phyloP scores from a whole-genome alignment of 2,797 vertebrate species.

The Anableps anableps region DNA sequence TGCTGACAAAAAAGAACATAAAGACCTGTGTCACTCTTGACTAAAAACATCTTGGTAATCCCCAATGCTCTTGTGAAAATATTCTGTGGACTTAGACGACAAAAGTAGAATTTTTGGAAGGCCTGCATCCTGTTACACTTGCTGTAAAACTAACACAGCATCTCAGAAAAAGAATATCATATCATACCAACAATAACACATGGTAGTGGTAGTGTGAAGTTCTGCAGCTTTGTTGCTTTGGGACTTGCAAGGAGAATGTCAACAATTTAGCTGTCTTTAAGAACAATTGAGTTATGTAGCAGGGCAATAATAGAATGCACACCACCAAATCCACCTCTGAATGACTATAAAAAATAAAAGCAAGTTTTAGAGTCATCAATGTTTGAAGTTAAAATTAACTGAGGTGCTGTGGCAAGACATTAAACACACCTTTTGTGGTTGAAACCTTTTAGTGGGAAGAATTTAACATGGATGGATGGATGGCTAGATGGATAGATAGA shows the following conservation, averaged over 20 bases:
- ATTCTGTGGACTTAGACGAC: neutral
- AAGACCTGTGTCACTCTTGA: neutral
- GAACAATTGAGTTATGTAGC: neutral
- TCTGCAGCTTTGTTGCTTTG: neutral
- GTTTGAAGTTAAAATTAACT: neutral
- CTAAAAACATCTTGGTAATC: neutral
- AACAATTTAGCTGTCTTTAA: neutral
- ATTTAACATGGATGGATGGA: slow-evolving; percentile 4
- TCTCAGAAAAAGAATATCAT: neutral
- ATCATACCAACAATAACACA: neutral
- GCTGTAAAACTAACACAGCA: neutral
- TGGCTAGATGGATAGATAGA: neutral
- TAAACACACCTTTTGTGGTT: neutral
- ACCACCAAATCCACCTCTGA: neutral
- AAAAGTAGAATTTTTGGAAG: neutral
- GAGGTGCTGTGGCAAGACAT: neutral
- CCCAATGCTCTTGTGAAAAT: neutral
- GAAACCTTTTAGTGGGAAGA: too few relatives aligned
- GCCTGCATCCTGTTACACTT: neutral
- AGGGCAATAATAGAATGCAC: neutral
- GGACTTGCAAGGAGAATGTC: neutral
- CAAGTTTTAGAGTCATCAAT: neutral
- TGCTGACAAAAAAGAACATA: too few relatives aligned
- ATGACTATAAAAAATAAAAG: neutral
- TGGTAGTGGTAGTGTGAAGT: neutral